These are phyloP conservation scores for Arrhopalites spinosus DNA, from an alignment of 2,888 invertebrate genomes.

Conservation along the genomic window DNA sequence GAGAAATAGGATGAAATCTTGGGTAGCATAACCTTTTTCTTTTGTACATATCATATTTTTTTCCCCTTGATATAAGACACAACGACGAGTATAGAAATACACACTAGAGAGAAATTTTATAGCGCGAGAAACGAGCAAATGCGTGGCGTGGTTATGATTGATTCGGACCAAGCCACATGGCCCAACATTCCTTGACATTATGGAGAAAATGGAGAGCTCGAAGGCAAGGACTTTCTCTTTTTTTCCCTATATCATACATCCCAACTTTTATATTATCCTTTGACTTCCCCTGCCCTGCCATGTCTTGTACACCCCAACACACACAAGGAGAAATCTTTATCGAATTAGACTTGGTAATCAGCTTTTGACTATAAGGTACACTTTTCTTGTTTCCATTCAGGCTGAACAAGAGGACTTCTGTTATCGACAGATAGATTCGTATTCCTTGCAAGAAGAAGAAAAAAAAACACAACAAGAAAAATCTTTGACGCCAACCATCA, in stretches of 20 bases:
- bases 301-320: too few species aligned
- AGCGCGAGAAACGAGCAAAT: not conserved
- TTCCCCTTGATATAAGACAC: too few species aligned
- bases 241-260: not conserved
- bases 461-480: not conserved
- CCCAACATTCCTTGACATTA: conserved; percentile 7
- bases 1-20: too few species aligned
- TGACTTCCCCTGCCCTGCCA: too few species aligned
- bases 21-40: too few species aligned
- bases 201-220: not conserved
- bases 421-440: conserved; percentile 6
- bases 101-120: not conserved
- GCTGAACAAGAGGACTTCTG: not conserved
- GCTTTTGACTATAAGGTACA: not conserved
- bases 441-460: not conserved
- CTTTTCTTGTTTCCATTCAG: conserved; percentile 4
- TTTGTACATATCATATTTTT: too few species aligned
- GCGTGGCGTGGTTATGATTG: conserved; percentile 9
- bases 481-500: not conserved
- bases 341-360: conserved; percentile 11
- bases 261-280: too few species aligned
- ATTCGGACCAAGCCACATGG: conserved; percentile 7
- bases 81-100: too few species aligned
- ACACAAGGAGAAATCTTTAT: not conserved
- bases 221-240: not conserved